Conservation (phyloP, 2,113 vertebrate species). For the Abramis brama region DNA sequence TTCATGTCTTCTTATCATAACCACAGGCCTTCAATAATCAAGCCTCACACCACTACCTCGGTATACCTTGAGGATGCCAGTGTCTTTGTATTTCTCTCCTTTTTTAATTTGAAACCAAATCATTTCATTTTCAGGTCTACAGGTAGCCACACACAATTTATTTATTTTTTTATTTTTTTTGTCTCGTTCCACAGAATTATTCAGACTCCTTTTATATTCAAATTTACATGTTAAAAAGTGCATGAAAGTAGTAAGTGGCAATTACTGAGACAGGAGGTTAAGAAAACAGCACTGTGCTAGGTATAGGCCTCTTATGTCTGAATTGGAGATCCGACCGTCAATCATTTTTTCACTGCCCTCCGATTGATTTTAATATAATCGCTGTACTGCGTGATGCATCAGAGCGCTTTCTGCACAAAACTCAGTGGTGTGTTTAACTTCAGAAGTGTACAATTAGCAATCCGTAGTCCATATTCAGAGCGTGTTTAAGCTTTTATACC, state of each 20-base stretch:
- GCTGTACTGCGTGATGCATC: neutral
- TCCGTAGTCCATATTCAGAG: neutral
- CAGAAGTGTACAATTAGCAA: neutral
- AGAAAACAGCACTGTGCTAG: neutral
- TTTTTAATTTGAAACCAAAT: neutral
- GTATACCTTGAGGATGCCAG: neutral
- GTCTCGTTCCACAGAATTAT: neutral
- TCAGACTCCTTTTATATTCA: slow-evolving; percentile 7
- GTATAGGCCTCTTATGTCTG: neutral
- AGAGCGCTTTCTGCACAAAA: neutral
- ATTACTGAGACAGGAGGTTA: slow-evolving; percentile 3
- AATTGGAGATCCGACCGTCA: neutral
- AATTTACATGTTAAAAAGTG: neutral
- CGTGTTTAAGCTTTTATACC: neutral
- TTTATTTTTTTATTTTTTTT: neutral
- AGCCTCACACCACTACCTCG: slow-evolving; percentile 10
- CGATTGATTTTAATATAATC: neutral
- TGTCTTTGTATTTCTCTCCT: neutral
- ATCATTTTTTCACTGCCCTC: neutral
- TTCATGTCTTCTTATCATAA: slow-evolving; percentile 44
- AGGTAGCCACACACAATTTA: neutral
- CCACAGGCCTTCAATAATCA: slow-evolving; percentile 27
- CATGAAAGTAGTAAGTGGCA: slow-evolving; percentile 21
- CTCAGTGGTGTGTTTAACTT: neutral
- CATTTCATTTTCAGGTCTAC: neutral